phyloP scores from a whole-genome alignment of 2,113 vertebrate genomes.

The Cavia porcellus region DNA sequence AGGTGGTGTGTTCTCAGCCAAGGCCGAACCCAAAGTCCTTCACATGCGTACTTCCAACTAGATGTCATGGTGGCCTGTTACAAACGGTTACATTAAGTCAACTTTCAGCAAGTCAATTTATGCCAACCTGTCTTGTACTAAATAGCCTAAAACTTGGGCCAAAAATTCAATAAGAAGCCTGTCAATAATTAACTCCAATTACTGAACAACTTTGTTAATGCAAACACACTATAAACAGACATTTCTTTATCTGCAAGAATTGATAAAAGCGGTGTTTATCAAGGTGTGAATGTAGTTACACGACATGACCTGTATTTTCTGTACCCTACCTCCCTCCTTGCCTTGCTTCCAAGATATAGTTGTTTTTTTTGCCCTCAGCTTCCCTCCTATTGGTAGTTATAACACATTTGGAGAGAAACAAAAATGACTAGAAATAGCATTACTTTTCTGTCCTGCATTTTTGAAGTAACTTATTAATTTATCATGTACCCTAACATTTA shows the following conservation, averaged over 20 bases:
- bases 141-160: not conserved
- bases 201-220: conserved; percentile 47
- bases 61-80: not conserved
- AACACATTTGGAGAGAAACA: not conserved
- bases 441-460: not conserved
- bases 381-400: not conserved
- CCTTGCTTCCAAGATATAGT: not conserved
- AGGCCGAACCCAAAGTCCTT: not conserved
- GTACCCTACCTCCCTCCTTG: no score
- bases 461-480: conserved; percentile 18
- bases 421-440: conserved; percentile 11
- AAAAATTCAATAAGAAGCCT: conserved; percentile 46
- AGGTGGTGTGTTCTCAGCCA: not conserved
- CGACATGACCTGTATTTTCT: not conserved
- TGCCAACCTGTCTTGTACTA: conserved; percentile 44
- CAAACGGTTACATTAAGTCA: not conserved
- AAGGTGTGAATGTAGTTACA: not conserved
- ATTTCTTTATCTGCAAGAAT: conserved; percentile 40
- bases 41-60: not conserved
- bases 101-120: not conserved
- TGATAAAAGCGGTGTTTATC: conserved; percentile 43
- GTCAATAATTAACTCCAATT: conserved; percentile 70
- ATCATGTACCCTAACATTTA: not conserved
- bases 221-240: not conserved
- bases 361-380: not conserved